Evolutionary conservation across 2,113 vertebrate genomes (phyloP), one percentile per base, ranked within the genome.

Genomic region (Hylia prasina): DNA sequence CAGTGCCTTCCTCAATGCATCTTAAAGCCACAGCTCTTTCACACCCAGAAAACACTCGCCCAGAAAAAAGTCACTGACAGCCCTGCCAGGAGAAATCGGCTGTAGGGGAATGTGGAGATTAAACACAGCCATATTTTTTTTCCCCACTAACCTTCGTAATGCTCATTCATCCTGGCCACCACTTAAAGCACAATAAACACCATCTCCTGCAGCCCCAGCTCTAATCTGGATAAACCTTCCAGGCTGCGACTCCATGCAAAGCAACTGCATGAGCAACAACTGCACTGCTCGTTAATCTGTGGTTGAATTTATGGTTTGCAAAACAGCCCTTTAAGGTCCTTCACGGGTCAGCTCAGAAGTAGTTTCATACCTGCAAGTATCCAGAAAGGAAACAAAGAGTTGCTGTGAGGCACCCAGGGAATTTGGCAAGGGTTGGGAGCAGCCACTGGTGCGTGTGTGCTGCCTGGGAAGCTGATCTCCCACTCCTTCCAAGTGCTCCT

Each of bases 271-370:
- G 73, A 92, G 75, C 70, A 86, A 92, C 70, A 76, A 82, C 54
- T 54, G 68, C 64, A 20, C 78, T 22, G 79, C 82, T 93, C 56
- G 1, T 90, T 90, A 68, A 77, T 28, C 48, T 90, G 85, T 24
- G 83, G 65, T 47, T 12, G 4, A 80, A 83, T 78, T 94, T 28
- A 79, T 47, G 88, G 64, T 81, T 94, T 94, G 90, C 79, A 93
- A 93, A 94, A 64, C 72, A 95, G 93, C 93, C 86, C 88, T 94
- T 95, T 73, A 63, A 93, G 92, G 82, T 89, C 94, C 93, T 93
- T 94, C 93, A 93, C 2, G 61, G 88, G 89, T 92, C 88, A 94
- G 85, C 68, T 95, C 90, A 75, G 93, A 66, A 93, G 51, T 3
- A 51, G 35, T 90, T 94, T 87, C 93, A 47, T 89, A 94, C 80